Conservation (phyloP, 2,113 vertebrate species). For the Montifringilla adamsi region DNA sequence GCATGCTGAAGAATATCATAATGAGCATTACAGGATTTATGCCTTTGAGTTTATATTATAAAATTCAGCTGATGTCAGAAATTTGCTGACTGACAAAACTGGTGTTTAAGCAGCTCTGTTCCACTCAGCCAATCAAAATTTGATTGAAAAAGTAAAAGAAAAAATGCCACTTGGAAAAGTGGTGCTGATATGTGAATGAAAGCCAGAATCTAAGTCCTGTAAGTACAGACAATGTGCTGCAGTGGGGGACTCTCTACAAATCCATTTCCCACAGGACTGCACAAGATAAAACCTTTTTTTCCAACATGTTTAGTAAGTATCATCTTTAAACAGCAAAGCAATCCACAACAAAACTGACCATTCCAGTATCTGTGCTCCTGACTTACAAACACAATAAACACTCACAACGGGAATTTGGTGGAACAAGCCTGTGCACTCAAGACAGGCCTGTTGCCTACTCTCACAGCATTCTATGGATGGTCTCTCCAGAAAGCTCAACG, state of each 20-base stretch:
- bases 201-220: not conserved
- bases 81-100: not conserved
- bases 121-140: not conserved
- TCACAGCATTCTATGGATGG: not conserved
- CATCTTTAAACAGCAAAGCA: not conserved
- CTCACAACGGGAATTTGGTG: fast-evolving
- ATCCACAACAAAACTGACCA: not conserved
- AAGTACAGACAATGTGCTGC: not conserved
- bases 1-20: not conserved
- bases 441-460: not conserved
- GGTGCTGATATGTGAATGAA: not conserved
- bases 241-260: not conserved
- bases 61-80: not conserved
- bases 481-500: not conserved
- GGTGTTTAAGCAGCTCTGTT: not conserved
- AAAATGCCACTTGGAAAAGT: not conserved
- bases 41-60: not conserved
- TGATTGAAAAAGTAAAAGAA: not conserved
- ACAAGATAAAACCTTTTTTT: not conserved
- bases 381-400: not conserved
- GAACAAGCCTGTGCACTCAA: not conserved
- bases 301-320: not conserved
- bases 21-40: not conserved
- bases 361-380: not conserved
- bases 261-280: not conserved